Evolutionary conservation across 2,113 vertebrate genomes (phyloP), one percentile per base, ranked within the genome.

Genomic region (Colaptes auratus): DNA sequence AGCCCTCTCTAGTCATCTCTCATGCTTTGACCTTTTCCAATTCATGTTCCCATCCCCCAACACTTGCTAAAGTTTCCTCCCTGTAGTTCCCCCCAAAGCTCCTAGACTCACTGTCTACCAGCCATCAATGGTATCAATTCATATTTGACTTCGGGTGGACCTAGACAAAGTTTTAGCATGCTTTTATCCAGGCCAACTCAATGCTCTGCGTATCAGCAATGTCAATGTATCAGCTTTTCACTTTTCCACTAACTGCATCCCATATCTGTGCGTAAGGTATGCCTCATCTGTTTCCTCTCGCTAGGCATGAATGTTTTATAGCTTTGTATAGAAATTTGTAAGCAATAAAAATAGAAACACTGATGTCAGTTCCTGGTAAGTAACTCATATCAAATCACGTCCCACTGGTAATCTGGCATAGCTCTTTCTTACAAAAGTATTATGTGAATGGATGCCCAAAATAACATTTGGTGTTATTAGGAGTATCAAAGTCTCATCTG

Each of bases 381-480:
- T 95, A 94, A 83, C 90, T 94, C 85, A 7, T 93, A 92, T 96
- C 97, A 82, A 93, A 96, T 96, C 96, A 91, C 81, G 93, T 97
- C 90, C 90, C 87, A 63, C 77, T 90, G 80, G 64, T 92, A 81
- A 93, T 81, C 53, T 79, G 90, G 82, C 86, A 92, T 85, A 75
- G 63, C 93, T 97, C 95, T 95, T 97, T 96, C 96, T 96, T 93
- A 86, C 86, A 93, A 86, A 95, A 97, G 96, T 91, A 88, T 95
- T 95, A 83, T 80, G 86, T 96, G 93, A 97, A 95, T 94, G 90
- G 94, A 95, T 94, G 89, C 97, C 95, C 86, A 97, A 97, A 98
- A 98, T 98, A 98, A 95, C 94, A 56, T 91, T 94, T 86, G 63
- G 27, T 93, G 88, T 81, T 96, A 81, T 82, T 78, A 91, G 85